phyloP scores from a whole-genome alignment of 2,113 vertebrate species.

The Eolophus roseicapilla region DNA sequence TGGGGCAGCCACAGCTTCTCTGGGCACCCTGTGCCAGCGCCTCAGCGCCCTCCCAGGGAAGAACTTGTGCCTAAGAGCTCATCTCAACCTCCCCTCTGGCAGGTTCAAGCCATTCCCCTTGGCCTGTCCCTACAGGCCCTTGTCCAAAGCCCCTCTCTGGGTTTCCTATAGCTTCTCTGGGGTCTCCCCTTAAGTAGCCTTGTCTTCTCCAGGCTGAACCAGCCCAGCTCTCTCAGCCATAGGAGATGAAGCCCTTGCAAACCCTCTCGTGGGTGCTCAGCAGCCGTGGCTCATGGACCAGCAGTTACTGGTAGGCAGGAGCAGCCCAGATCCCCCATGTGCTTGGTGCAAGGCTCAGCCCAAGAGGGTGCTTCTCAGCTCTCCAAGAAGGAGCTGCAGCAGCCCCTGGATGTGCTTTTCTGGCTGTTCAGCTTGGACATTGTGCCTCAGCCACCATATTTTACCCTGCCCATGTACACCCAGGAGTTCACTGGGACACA shows the following conservation, averaged over 20 bases:
- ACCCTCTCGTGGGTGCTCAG: background rate
- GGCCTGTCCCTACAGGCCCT: too few relatives aligned
- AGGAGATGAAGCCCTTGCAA: background rate
- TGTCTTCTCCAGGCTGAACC: background rate
- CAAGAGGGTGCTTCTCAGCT: background rate
- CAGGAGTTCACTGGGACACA: background rate
- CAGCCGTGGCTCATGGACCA: background rate
- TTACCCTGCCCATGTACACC: background rate
- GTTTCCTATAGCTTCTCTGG: background rate
- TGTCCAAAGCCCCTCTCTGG: background rate
- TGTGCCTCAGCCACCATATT: background rate
- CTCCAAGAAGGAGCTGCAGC: background rate
- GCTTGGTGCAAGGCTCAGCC: background rate
- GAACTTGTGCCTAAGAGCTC: too few relatives aligned
- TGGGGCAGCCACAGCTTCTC: background rate
- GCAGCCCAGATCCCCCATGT: background rate
- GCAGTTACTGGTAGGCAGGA: background rate
- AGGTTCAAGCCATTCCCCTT: background rate
- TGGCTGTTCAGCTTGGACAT: background rate
- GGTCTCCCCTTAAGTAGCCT: background rate
- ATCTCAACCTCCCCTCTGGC: background rate
- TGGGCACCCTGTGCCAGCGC: background rate
- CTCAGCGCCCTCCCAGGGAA: too few relatives aligned
- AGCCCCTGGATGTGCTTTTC: background rate
- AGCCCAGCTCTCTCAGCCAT: background rate